These are phyloP conservation scores for Cordilura impudica DNA, from an alignment of 2,888 invertebrate species.

Conservation along the genomic window DNA sequence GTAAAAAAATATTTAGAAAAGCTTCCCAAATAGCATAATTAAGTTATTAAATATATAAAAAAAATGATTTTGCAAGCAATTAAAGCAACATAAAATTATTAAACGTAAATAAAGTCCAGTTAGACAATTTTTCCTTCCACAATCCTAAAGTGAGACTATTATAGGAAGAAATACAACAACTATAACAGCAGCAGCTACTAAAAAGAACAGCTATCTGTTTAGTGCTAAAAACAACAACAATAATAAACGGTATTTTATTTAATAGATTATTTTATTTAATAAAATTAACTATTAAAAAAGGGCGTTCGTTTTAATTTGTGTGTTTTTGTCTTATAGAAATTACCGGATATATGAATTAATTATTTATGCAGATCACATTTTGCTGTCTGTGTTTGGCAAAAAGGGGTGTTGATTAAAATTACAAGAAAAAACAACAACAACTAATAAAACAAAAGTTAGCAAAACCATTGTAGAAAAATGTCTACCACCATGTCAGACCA, in stretches of 20 bases:
- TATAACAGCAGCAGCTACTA: neutral
- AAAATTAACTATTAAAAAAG: constrained; percentile 29
- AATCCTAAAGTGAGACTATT: neutral
- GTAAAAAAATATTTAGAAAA: neutral
- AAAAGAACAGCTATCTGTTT: constrained; percentile 19
- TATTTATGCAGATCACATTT: constrained; percentile 60
- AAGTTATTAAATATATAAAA: too few relatives aligned
- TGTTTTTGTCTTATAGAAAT: neutral
- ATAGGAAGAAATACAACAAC: constrained; percentile 32
- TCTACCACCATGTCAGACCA: constrained; percentile 57
- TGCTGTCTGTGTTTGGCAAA: neutral
- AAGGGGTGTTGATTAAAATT: constrained; percentile 24
- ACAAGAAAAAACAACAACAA: neutral
- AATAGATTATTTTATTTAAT: neutral
- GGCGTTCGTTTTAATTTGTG: constrained; percentile 47
- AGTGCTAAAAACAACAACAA: constrained; percentile 18
- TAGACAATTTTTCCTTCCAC: neutral
- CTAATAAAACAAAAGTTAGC: too few relatives aligned
- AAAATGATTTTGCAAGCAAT: too few relatives aligned
- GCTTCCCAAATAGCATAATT: neutral
- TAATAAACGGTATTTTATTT: constrained; percentile 31
- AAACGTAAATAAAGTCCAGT: too few relatives aligned
- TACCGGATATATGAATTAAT: constrained; percentile 59
- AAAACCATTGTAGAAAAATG: constrained; percentile 27
- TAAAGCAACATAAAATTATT: too few relatives aligned